phyloP scores from a whole-genome alignment of 2,888 invertebrate genomes.

The Thymelicus acteon region DNA sequence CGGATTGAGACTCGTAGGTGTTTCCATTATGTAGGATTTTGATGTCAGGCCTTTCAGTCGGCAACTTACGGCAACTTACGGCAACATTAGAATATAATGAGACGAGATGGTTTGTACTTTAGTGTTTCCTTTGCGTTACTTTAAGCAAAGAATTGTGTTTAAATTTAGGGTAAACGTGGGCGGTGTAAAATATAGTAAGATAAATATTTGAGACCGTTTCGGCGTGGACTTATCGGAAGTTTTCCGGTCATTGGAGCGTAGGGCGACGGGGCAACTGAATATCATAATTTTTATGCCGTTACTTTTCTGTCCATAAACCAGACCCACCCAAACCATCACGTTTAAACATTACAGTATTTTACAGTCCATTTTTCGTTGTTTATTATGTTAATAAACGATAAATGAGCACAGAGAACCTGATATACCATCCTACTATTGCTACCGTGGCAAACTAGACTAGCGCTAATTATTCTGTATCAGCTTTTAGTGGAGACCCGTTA shows the following conservation, averaged over 20 bases:
- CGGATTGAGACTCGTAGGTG: constrained; percentile 38
- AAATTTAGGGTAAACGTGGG: constrained; percentile 12
- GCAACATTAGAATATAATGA: constrained; percentile 17
- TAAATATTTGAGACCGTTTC: constrained; percentile 58
- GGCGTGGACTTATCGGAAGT: constrained; percentile 66
- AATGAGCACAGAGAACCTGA: background rate
- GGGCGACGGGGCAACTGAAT: constrained; percentile 57
- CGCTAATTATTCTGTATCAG: no score
- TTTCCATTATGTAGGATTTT: constrained; percentile 31
- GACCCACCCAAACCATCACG: background rate
- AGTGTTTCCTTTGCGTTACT: constrained; percentile 1
- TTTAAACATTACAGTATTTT: constrained; percentile 1
- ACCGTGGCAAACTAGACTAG: no score
- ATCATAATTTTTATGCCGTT: constrained; percentile 57
- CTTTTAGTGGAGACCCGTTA: no score
- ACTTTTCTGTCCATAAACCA: constrained; percentile 43
- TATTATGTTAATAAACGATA: background rate
- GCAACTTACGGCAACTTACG: background rate
- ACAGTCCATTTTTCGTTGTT: background rate
- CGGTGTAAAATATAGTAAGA: constrained; percentile 51
- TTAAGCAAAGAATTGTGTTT: background rate
- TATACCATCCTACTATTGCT: no score
- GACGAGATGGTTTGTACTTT: background rate
- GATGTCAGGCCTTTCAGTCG: constrained; percentile 18
- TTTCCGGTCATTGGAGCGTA: constrained; percentile 71